These are phyloP conservation scores for Anoplophora glabripennis DNA, from an alignment of 1,140 invertebrate genomes.

Conservation along the genomic window DNA sequence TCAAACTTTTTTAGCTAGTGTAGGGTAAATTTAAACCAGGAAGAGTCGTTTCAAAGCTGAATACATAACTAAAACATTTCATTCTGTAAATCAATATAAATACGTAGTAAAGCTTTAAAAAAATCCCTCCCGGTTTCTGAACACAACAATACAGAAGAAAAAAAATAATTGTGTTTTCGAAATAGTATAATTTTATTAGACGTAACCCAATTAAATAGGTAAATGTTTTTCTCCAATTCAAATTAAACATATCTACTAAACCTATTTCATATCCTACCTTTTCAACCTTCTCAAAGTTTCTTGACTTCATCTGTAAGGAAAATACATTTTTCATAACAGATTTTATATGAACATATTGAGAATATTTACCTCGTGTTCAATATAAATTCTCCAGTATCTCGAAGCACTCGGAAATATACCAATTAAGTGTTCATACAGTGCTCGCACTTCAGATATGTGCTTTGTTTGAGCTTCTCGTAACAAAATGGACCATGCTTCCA, in stretches of 20 bases:
- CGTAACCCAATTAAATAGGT: background rate
- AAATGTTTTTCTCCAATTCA: background rate
- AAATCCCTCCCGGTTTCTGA: conserved; percentile 62
- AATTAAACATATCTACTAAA: conserved; percentile 11
- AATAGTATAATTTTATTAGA: conserved; percentile 19
- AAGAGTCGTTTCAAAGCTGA: conserved; percentile 40
- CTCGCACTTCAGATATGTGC: conserved; percentile 85
- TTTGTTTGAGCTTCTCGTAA: conserved; percentile 89
- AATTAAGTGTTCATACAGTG: conserved; percentile 92
- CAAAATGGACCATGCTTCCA: conserved; percentile 95
- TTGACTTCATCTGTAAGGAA: conserved; percentile 81
- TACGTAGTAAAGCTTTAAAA: conserved; percentile 51
- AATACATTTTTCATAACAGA: background rate
- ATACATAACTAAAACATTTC: too few relatives aligned
- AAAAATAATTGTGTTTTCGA: conserved; percentile 15
- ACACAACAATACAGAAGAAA: conserved; percentile 26
- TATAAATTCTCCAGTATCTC: conserved; percentile 98
- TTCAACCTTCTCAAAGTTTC: conserved; percentile 97
- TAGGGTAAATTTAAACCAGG: conserved; percentile 35
- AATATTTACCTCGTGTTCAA: conserved; percentile 89
- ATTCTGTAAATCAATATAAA: background rate
- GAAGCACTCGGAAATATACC: conserved; percentile 93
- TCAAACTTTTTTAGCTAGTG: conserved; percentile 3
- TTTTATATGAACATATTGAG: background rate
- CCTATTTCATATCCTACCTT: conserved; percentile 71